A percentile compares a stretch with the other conserved stretches of the same genome.
These are phyloP conservation scores for Xiphorhynchus elegans DNA, from an alignment of 2,113 vertebrate genomes.

Conservation along the genomic window DNA sequence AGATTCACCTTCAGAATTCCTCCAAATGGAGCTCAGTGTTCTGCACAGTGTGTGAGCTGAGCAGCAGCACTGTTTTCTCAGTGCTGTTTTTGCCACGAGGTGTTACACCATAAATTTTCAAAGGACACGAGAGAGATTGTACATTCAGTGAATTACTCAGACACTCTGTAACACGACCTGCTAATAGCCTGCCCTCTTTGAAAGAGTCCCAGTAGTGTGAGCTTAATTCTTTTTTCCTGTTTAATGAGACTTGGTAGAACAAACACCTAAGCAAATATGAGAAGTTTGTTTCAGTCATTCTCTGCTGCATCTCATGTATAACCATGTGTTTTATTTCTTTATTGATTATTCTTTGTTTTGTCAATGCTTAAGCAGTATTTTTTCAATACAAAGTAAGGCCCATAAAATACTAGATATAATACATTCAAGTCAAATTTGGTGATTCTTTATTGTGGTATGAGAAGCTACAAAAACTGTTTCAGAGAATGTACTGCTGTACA, in stretches of 20 bases:
- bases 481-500: not conserved
- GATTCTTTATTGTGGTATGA: not conserved
- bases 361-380: not conserved
- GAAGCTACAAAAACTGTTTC: not conserved
- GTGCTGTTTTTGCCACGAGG: not conserved
- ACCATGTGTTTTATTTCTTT: not conserved
- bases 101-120: not conserved
- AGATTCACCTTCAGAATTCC: not conserved
- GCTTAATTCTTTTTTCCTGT: not conserved
- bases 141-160: not conserved
- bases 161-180: not conserved
- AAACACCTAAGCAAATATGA: not conserved
- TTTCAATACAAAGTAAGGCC: not conserved
- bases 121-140: not conserved
- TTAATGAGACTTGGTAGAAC: not conserved
- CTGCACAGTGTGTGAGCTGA: not conserved
- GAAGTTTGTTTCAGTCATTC: not conserved
- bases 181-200: not conserved
- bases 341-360: slow-evolving; percentile 2
- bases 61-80: not conserved
- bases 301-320: not conserved
- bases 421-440: not conserved
- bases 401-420: not conserved
- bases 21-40: not conserved
- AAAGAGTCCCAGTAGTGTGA: not conserved